Conservation (phyloP, 2,888 invertebrate genomes). For the Nephrocerus scutellatus region DNA sequence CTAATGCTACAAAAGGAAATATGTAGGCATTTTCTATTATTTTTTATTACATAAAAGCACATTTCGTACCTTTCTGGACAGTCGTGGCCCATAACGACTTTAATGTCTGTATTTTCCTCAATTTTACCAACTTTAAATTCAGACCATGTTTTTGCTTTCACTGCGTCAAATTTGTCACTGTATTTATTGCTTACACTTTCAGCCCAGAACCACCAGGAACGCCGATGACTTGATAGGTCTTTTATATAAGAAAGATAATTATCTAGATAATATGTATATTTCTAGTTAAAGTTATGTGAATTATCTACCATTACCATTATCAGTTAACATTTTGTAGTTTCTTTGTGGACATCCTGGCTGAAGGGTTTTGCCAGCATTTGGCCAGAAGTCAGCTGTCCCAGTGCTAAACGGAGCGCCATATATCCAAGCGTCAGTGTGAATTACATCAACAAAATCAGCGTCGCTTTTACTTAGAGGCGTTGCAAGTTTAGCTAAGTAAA, state of each 20-base stretch:
- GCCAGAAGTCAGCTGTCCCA: slow-evolving; percentile 58
- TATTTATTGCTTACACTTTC: slow-evolving; percentile 49
- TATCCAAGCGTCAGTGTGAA: slow-evolving; percentile 61
- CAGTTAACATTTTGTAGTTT: slow-evolving; percentile 41
- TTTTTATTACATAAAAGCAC: slow-evolving; percentile 5
- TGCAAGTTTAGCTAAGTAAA: slow-evolving; percentile 43
- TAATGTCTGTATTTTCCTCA: slow-evolving; percentile 20
- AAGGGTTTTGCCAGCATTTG: slow-evolving; percentile 54
- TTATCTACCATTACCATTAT: slow-evolving; percentile 33
- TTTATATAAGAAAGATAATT: too few species aligned
- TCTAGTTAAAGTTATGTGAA: too few species aligned
- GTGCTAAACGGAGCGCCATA: slow-evolving; percentile 55
- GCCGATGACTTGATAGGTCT: slow-evolving; percentile 57
- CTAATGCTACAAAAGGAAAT: slow-evolving; percentile 27
- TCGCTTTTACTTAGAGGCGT: slow-evolving; percentile 50
- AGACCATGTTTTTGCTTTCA: slow-evolving; percentile 52
- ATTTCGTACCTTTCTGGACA: slow-evolving; percentile 40
- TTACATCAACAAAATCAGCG: slow-evolving; percentile 59
- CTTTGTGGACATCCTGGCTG: slow-evolving; percentile 55
- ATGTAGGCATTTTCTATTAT: neutral
- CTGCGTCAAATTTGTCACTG: slow-evolving; percentile 50
- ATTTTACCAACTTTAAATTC: slow-evolving; percentile 49
- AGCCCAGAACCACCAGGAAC: slow-evolving; percentile 58
- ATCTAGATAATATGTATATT: too few species aligned
- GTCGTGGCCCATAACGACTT: slow-evolving; percentile 41